These are phyloP conservation scores for Phymanthus crucifer DNA, from an alignment of 92 coral and sea anemone genomes.

Conservation along the genomic window DNA sequence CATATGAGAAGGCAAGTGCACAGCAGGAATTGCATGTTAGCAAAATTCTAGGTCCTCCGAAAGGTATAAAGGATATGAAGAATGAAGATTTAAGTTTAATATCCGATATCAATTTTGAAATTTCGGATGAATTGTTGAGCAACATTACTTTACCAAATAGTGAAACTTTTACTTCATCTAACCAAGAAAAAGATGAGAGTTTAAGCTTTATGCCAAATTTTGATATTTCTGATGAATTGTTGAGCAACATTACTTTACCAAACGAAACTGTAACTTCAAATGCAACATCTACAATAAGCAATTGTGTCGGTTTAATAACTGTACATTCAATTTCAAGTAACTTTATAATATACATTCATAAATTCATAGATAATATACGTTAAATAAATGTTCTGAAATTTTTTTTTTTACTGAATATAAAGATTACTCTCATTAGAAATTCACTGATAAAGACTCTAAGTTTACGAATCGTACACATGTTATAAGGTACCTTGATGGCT, in stretches of 20 bases:
- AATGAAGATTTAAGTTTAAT: background rate
- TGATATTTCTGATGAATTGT: background rate
- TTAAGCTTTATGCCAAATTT: background rate
- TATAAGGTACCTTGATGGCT: background rate
- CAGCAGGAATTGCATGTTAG: conserved; percentile 1
- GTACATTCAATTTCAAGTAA: conserved; percentile 1
- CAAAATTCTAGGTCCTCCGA: background rate
- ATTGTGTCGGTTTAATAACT: background rate
- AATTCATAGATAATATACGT: background rate
- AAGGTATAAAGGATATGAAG: background rate
- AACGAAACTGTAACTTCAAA: background rate
- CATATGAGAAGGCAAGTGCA: background rate
- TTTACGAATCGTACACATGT: background rate
- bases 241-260: background rate
- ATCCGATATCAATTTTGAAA: background rate
- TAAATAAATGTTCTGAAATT: background rate
- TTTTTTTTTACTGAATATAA: background rate
- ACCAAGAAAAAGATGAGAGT: background rate
- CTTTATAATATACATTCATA: too few relatives aligned
- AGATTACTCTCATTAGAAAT: background rate
- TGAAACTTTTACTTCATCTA: too few relatives aligned
- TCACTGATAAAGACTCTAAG: too few relatives aligned
- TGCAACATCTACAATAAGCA: background rate
- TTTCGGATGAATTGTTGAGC: background rate
- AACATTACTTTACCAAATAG: background rate